Percentiles rank a stretch among this genome's conserved stretches.
Conservation (phyloP, 2,888 invertebrate genomes). For the Quadroppia sp. region DNA sequence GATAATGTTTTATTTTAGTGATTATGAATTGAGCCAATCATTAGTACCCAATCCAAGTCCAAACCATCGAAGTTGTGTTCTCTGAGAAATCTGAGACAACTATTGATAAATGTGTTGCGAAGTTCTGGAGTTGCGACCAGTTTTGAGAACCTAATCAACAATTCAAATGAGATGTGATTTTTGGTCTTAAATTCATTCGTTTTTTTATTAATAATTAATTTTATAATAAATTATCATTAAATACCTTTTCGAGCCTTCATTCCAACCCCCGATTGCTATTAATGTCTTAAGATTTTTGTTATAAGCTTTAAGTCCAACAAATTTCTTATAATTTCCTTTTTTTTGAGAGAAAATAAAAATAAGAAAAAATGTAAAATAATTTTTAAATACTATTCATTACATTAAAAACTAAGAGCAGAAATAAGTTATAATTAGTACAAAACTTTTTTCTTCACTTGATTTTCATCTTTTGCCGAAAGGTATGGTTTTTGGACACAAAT, state of each 20-base stretch:
- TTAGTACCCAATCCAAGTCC: conserved; percentile 70
- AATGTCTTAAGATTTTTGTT: conserved; percentile 85
- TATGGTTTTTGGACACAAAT: too few species aligned
- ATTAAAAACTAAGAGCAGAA: too few species aligned
- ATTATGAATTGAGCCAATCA: not conserved
- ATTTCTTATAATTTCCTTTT: conserved; percentile 86
- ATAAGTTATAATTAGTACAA: too few species aligned
- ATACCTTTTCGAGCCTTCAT: conserved; percentile 72
- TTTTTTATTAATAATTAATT: not conserved
- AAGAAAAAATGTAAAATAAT: too few species aligned
- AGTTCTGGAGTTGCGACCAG: conserved; percentile 73
- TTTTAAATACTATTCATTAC: too few species aligned
- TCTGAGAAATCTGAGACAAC: conserved; percentile 64
- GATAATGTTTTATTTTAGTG: not conserved
- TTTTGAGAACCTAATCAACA: conserved; percentile 64
- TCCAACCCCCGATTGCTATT: conserved; percentile 91
- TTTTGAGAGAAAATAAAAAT: conserved; percentile 22
- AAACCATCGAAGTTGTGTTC: conserved; percentile 90
- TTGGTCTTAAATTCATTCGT: not conserved
- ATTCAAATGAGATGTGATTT: not conserved
- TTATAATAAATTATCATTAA: not conserved
- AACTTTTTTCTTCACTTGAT: too few species aligned
- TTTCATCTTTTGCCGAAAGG: too few species aligned
- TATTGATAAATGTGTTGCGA: conserved; percentile 66
- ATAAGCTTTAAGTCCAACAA: conserved; percentile 85